Percentiles rank a stretch among this genome's conserved stretches.
Evolutionary conservation across 2,888 invertebrate genomes (phyloP).

Genomic region (Cerastoderma edule): DNA sequence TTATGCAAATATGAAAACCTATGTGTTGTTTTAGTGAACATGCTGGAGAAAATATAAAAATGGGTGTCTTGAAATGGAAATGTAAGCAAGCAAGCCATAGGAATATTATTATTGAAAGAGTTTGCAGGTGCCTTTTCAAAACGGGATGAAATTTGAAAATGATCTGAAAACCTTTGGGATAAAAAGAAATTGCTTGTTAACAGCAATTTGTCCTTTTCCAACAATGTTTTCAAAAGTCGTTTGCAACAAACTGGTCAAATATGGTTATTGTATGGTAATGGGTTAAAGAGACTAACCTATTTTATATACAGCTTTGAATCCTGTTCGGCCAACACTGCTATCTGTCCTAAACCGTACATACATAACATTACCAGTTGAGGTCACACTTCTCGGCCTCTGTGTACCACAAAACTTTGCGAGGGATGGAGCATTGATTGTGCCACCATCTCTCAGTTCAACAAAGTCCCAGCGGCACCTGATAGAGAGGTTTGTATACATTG

Average conservation of each 20-base stretch:
- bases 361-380: slow-evolving; percentile 94
- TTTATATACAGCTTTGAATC: slow-evolving; percentile 97
- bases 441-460: slow-evolving; percentile 96
- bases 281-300: slow-evolving; percentile 86
- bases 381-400: slow-evolving; percentile 94
- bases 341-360: slow-evolving; percentile 97
- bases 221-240: neutral
- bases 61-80: too few species aligned
- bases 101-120: too few species aligned
- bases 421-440: slow-evolving; percentile 89
- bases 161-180: neutral
- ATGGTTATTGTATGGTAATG: neutral
- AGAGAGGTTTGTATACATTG: too few species aligned
- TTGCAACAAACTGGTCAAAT: neutral
- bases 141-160: too few species aligned
- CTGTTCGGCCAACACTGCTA: slow-evolving; percentile 95
- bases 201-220: slow-evolving; percentile 2
- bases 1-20: too few species aligned
- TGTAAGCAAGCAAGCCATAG: too few species aligned
- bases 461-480: slow-evolving; percentile 95
- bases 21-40: too few species aligned
- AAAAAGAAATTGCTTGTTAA: neutral
- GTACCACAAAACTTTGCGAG: slow-evolving; percentile 95
- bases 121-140: too few species aligned
- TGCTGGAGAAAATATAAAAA: too few species aligned